Conservation (phyloP, 1,140 invertebrate species). For the Ips nitidus region DNA sequence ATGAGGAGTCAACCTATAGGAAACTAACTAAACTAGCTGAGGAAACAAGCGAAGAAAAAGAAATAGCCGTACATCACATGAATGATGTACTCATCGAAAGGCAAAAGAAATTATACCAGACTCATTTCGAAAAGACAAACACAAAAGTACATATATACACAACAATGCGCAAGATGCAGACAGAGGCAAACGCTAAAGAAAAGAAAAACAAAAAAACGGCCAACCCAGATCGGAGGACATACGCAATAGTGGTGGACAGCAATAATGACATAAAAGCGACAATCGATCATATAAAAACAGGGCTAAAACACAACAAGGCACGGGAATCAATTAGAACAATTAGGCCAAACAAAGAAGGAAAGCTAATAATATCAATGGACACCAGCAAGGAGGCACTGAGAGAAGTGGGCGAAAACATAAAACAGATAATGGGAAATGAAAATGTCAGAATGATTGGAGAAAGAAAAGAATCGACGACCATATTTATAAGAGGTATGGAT, state of each 20-base stretch:
- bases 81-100: background rate
- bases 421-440: too few relatives aligned
- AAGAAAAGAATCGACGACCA: background rate
- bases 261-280: background rate
- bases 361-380: too few relatives aligned
- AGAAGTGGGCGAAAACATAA: background rate
- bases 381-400: slow-evolving; percentile 4
- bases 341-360: slow-evolving; percentile 7
- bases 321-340: slow-evolving; percentile 17
- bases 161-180: background rate
- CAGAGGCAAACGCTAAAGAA: background rate
- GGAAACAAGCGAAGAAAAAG: slow-evolving; percentile 2
- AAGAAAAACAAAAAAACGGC: background rate
- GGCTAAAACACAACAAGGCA: slow-evolving; percentile 13
- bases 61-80: slow-evolving; percentile 5
- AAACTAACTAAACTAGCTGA: too few relatives aligned
- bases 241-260: background rate
- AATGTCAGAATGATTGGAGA: too few relatives aligned
- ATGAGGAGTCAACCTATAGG: too few relatives aligned
- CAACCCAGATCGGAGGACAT: too few relatives aligned
- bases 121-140: slow-evolving; percentile 9
- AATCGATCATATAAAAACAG: background rate
- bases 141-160: background rate
- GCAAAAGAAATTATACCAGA: slow-evolving; percentile 2
- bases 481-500: background rate